These are phyloP conservation scores for Menidia menidia DNA, from an alignment of 2,797 vertebrate genomes.

Conservation along the genomic window DNA sequence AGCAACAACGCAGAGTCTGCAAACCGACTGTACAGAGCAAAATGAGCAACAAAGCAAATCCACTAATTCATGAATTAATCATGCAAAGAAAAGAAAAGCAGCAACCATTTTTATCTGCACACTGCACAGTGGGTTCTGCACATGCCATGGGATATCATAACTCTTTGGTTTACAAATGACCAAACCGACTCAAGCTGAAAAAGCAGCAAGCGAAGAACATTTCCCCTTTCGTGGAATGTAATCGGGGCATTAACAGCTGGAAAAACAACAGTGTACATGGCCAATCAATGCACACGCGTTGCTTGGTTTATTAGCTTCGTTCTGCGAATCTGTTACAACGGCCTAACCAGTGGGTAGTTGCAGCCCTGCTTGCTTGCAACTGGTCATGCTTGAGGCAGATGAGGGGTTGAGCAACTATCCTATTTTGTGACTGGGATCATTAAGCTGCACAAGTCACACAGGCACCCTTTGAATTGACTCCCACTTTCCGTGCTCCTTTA, in stretches of 20 bases:
- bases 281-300: slow-evolving; percentile 4
- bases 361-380: neutral
- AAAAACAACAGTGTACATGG: neutral
- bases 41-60: neutral
- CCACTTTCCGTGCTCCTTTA: slow-evolving; percentile 15
- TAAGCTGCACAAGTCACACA: slow-evolving; percentile 11
- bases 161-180: neutral
- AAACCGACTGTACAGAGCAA: neutral
- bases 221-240: neutral
- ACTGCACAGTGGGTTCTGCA: neutral
- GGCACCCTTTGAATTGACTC: slow-evolving; percentile 10
- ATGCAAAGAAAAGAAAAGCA: slow-evolving; percentile 9
- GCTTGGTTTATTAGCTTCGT: slow-evolving; percentile 7
- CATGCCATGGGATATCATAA: neutral
- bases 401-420: neutral
- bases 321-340: neutral
- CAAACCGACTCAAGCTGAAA: neutral
- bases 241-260: neutral
- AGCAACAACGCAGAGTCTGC: neutral
- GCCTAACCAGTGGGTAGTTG: neutral
- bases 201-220: neutral
- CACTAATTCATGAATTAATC: neutral
- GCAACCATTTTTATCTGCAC: neutral
- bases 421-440: slow-evolving; percentile 4
- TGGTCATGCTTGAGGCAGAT: slow-evolving; percentile 4